These are phyloP conservation scores for Ethmia dodecea DNA, from an alignment of 2,888 invertebrate genomes.

Conservation along the genomic window DNA sequence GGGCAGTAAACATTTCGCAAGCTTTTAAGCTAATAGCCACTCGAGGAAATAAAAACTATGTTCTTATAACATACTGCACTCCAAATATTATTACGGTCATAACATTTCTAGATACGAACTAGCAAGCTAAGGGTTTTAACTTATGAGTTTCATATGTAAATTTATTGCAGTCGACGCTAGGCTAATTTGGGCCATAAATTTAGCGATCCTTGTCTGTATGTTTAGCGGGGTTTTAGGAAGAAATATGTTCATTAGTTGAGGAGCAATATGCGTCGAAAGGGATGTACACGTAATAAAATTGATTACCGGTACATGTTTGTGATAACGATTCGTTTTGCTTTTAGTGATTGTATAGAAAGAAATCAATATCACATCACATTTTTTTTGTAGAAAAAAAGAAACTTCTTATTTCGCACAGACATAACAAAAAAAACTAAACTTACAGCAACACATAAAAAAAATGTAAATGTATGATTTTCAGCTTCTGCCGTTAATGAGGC, in stretches of 20 bases:
- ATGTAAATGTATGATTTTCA: no score
- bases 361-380: no score
- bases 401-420: no score
- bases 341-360: no score
- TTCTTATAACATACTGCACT: background rate
- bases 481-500: no score
- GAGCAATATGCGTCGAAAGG: no score
- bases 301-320: no score
- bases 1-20: constrained; percentile 1
- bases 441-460: no score
- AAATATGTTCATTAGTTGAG: constrained; percentile 34
- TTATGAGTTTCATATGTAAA: constrained; percentile 73
- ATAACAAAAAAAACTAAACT: no score
- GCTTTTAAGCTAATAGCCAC: constrained; percentile 1
- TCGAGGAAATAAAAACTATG: background rate
- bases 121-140: constrained; percentile 47
- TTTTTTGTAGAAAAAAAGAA: no score
- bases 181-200: constrained; percentile 72
- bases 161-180: constrained; percentile 64
- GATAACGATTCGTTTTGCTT: no score
- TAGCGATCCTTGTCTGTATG: constrained; percentile 54
- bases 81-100: background rate
- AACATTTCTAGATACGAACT: constrained; percentile 3
- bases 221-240: constrained; percentile 44
- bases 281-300: no score